Evolutionary conservation across 2,797 vertebrate genomes (phyloP).

Genomic region (Crocodylus rhombifer): DNA sequence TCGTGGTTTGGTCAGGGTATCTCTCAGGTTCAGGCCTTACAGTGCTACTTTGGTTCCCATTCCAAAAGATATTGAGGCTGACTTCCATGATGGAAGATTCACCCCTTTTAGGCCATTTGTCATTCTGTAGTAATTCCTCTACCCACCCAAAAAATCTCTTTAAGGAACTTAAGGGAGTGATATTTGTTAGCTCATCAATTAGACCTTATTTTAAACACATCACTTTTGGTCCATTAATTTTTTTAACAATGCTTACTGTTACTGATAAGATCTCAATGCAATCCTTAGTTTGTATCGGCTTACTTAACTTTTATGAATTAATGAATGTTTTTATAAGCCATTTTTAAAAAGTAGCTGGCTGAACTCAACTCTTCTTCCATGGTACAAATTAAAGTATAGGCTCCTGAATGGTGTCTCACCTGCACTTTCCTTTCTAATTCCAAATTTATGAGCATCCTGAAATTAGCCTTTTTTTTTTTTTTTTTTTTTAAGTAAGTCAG

Average conservation of each 20-base stretch:
- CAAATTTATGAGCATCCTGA: not conserved
- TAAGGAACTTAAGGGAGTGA: not conserved
- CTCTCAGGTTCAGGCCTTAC: too few relatives aligned
- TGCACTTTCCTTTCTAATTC: accelerated
- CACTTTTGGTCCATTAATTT: not conserved
- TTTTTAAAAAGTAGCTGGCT: not conserved
- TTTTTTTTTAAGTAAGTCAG: not conserved
- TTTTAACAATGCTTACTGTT: not conserved
- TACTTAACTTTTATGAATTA: not conserved
- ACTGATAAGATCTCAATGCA: not conserved
- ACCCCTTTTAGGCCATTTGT: not conserved
- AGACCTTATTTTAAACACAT: not conserved
- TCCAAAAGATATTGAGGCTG: too few relatives aligned
- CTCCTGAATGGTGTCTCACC: not conserved
- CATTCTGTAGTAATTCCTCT: not conserved
- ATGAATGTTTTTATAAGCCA: not conserved
- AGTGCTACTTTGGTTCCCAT: too few relatives aligned
- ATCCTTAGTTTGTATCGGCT: not conserved
- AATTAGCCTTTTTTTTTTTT: not conserved
- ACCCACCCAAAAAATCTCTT: not conserved
- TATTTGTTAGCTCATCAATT: not conserved
- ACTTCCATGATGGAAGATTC: too few relatives aligned
- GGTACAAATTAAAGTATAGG: not conserved
- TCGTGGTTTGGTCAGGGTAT: too few relatives aligned
- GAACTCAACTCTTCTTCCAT: not conserved